Conservation (phyloP, 1,140 invertebrate genomes). For the Lepidurus couesii region DNA sequence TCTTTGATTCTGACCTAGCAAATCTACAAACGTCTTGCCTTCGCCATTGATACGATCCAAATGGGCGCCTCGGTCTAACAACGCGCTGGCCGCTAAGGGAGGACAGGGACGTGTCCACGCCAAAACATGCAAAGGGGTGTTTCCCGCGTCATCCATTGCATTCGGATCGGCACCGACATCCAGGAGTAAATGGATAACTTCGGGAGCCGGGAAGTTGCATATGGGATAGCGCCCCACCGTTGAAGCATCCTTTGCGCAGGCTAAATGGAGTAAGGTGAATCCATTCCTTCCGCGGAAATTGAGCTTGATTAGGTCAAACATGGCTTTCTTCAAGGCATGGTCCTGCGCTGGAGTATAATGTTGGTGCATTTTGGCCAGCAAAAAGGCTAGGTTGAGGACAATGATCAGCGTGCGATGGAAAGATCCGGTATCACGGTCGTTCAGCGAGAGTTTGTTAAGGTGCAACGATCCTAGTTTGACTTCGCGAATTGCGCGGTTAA, state of each 20-base stretch:
- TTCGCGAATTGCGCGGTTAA: constrained; percentile 68
- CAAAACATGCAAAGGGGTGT: constrained; percentile 74
- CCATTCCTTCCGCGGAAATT: constrained; percentile 62
- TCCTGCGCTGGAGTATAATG: constrained; percentile 43
- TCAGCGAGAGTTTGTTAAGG: constrained; percentile 46
- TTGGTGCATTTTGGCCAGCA: constrained; percentile 56
- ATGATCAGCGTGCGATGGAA: constrained; percentile 80
- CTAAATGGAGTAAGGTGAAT: constrained; percentile 74
- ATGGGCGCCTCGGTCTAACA: constrained; percentile 75
- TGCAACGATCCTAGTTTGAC: constrained; percentile 50
- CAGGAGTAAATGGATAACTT: constrained; percentile 69
- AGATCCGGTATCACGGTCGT: constrained; percentile 64
- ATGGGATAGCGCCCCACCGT: constrained; percentile 61
- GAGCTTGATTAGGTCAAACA: constrained; percentile 65
- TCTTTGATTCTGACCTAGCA: constrained; percentile 55
- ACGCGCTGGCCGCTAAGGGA: constrained; percentile 54
- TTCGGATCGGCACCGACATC: constrained; percentile 75
- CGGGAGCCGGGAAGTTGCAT: constrained; percentile 64
- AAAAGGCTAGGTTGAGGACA: constrained; percentile 55
- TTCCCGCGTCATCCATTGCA: constrained; percentile 58
- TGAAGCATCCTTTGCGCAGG: constrained; percentile 50
- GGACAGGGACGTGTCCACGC: constrained; percentile 54
- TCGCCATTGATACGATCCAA: constrained; percentile 76
- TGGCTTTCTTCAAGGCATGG: constrained; percentile 51
- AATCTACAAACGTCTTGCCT: constrained; percentile 66